Percentiles rank a stretch among this genome's conserved stretches.
Evolutionary conservation across 64 coral and sea anemone genomes (phyloP).

Genomic region (Actinia tenebrosa): DNA sequence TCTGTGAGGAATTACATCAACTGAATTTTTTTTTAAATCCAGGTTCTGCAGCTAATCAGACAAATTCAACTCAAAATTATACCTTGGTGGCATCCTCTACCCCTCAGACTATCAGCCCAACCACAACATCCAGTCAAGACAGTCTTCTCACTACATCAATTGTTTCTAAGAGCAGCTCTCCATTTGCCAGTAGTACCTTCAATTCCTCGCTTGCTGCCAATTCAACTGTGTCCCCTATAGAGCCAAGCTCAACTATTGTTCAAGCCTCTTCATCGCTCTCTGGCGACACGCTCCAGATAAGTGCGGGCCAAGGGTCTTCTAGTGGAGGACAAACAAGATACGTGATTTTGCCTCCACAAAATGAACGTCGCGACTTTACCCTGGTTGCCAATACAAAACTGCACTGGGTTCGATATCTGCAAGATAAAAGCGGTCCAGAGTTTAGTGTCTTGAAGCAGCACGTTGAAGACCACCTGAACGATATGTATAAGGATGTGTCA

Average conservation of each 20-base stretch:
- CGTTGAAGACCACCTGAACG: neutral
- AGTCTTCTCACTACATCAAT: too few species aligned
- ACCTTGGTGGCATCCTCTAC: neutral
- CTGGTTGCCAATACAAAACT: neutral
- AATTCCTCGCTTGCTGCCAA: neutral
- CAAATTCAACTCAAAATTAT: neutral
- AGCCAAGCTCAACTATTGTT: neutral
- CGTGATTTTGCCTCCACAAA: neutral
- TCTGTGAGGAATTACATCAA: neutral
- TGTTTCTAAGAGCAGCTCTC: too few species aligned
- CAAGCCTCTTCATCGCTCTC: neutral
- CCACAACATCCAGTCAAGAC: neutral
- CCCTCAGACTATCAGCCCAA: neutral
- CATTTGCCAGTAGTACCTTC: neutral
- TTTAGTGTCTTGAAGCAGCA: neutral
- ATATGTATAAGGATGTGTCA: neutral
- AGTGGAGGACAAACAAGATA: neutral
- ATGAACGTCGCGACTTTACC: neutral
- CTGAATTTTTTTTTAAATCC: neutral
- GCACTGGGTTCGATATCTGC: neutral
- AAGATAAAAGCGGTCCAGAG: neutral
- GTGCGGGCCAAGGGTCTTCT: neutral
- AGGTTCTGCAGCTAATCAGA: conserved; percentile 1
- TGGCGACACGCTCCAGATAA: neutral
- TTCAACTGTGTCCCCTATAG: neutral